Base-by-base conservation (phyloP, 2,797 vertebrate genomes). In the Argya squamiceps region DNA sequence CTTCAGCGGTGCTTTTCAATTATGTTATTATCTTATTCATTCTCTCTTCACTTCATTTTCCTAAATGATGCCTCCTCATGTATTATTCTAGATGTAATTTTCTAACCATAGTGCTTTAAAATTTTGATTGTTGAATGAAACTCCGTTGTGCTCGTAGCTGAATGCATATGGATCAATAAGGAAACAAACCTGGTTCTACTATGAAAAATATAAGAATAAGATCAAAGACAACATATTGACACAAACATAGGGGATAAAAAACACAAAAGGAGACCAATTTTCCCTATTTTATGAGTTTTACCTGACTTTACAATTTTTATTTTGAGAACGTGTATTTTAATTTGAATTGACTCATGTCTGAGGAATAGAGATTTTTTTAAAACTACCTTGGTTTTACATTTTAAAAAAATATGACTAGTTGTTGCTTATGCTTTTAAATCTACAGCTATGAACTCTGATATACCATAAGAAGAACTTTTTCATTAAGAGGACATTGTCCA, bases 41-140 rank as follows among this genome's bases (percentile, higher is more conserved):
- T 88, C 37, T 60, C 49, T 82, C 15, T 58, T 87, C 24, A 47
- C n/a, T 88, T 75, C 15, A 79, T 89, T 88, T 92, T 55, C 67
- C 71, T 84, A 91, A 89, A 64, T 64, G 32, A 49, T 75, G 43
- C 11, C 20, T 47, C 8, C 58, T 43, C 15, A 36, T 75, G 15
- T 67, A 55, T 86, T 88, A 63, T 59, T 92, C 59, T 50, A 59
- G 30, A 37, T 36, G 13, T 18, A 47, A 64, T 67, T 60, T 4
- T 60, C 53, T 78, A 71, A 86, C 20, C 17, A 55, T 11, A 56
- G 17, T 30, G 23, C 16, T 43, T 86, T 32, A 89, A 56, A 85
- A 75, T 30, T 96, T 75, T 84, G 34, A 17, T 78, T 81, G 32
- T 60, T 92, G 29, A 50, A 73, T 84, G 19, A 53, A 82, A 74